Evolutionary conservation across 1,140 invertebrate genomes (phyloP).

Genomic region (Zaprionus camerounensis): DNA sequence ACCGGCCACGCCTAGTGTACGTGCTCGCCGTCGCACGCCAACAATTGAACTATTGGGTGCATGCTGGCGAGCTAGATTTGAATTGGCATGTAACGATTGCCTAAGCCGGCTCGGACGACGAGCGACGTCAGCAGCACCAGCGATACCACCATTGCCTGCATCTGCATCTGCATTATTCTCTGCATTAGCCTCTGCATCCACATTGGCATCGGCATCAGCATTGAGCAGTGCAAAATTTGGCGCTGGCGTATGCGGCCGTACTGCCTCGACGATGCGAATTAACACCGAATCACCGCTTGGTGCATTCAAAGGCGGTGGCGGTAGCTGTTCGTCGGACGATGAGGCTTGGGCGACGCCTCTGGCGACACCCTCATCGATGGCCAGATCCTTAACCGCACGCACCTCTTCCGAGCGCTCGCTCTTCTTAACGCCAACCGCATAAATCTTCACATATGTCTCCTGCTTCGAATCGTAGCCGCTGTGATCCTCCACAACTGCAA

Average conservation of each 20-base stretch:
- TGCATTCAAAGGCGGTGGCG: conserved; percentile 38
- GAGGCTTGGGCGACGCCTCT: conserved; percentile 20
- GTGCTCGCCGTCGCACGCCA: conserved; percentile 75
- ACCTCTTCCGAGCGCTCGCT: conserved; percentile 84
- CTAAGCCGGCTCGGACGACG: conserved; percentile 50
- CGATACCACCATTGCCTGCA: conserved; percentile 12
- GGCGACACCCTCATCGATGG: conserved; percentile 48
- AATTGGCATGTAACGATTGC: conserved; percentile 53
- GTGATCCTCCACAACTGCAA: conserved; percentile 93
- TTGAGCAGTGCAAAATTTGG: conserved; percentile 34
- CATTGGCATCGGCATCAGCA: conserved; percentile 27
- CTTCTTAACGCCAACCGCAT: conserved; percentile 87
- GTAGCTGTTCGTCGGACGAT: conserved; percentile 33
- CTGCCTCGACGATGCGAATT: conserved; percentile 44
- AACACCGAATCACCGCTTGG: conserved; percentile 33
- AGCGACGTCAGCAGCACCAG: conserved; percentile 25
- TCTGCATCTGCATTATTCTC: conserved; percentile 11
- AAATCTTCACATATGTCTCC: conserved; percentile 93
- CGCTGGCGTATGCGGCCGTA: conserved; percentile 38
- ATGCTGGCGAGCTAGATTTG: conserved; percentile 71
- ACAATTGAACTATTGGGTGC: conserved; percentile 78
- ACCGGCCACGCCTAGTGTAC: conserved; percentile 66
- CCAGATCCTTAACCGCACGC: conserved; percentile 71
- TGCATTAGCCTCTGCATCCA: conserved; percentile 17
- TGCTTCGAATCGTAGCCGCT: conserved; percentile 90